Evolutionary conservation across 2,113 vertebrate genomes (phyloP).

Genomic region (Chiloscyllium plagiosum): DNA sequence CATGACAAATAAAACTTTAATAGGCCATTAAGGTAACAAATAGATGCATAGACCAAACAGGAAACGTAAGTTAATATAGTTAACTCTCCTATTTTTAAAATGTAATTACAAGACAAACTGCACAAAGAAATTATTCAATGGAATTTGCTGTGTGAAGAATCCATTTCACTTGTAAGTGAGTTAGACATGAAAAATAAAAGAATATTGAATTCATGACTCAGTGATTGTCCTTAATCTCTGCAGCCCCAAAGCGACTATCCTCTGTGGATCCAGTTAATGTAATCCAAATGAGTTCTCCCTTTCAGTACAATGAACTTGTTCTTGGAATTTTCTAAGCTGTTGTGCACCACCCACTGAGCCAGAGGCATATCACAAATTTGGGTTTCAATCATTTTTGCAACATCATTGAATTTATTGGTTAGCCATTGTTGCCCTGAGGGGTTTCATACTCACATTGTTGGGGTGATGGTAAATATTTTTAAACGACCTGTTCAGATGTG

Average conservation of each 20-base stretch:
- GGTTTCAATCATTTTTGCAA: neutral
- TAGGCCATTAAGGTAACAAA: conserved; percentile 15
- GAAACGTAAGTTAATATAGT: neutral
- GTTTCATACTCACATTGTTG: no score
- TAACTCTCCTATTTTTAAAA: conserved; percentile 25
- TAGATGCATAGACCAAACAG: neutral
- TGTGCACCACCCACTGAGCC: neutral
- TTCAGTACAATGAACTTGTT: neutral
- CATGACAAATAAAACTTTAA: neutral
- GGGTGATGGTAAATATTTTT: no score
- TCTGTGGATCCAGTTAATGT: neutral
- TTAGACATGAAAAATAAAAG: neutral
- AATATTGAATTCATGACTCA: neutral
- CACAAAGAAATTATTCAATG: conserved; percentile 23
- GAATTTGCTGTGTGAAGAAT: neutral
- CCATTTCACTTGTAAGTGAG: neutral
- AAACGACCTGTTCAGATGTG: no score
- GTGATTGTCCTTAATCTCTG: neutral
- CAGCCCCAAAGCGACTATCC: neutral
- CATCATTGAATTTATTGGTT: no score
- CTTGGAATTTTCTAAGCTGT: neutral
- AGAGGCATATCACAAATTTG: neutral
- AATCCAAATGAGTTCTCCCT: conserved; percentile 22
- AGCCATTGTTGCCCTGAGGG: no score
- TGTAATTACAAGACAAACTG: neutral